These are phyloP conservation scores for Aphaenogaster rudis DNA, from an alignment of 1,140 invertebrate genomes.

Conservation along the genomic window DNA sequence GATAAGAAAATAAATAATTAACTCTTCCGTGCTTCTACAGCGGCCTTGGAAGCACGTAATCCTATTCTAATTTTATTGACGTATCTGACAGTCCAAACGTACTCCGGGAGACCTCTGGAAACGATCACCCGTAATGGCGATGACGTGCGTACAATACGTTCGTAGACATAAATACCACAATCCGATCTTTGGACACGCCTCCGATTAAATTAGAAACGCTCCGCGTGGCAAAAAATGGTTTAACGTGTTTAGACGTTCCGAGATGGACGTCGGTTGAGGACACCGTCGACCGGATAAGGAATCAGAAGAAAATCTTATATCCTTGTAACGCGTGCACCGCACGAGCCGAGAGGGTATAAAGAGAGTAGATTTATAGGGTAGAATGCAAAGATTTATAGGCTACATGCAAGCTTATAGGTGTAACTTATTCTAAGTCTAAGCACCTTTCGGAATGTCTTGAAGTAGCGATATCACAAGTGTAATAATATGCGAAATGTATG, in stretches of 20 bases:
- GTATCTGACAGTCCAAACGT: constrained; percentile 67
- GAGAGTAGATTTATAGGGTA: constrained; percentile 24
- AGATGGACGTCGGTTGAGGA: constrained; percentile 55
- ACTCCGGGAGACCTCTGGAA: constrained; percentile 64
- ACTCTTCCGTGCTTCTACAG: background rate
- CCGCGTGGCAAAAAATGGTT: constrained; percentile 66
- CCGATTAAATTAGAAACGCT: constrained; percentile 76
- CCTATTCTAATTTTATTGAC: constrained; percentile 72
- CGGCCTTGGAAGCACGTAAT: constrained; percentile 30
- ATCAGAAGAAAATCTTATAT: constrained; percentile 42
- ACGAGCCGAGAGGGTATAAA: constrained; percentile 37
- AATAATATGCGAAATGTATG: background rate
- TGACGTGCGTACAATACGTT: constrained; percentile 73
- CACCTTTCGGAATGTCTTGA: background rate
- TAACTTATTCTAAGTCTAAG: background rate
- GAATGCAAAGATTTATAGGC: background rate
- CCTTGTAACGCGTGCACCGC: constrained; percentile 14
- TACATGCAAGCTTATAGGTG: background rate
- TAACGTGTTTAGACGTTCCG: constrained; percentile 69
- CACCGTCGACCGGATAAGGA: background rate
- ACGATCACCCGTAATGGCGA: constrained; percentile 70
- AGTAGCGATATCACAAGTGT: background rate
- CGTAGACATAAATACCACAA: constrained; percentile 77
- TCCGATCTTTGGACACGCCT: constrained; percentile 74
- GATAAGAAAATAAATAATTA: background rate